These are phyloP conservation scores for Eupithecia centaureata DNA, from an alignment of 2,888 invertebrate genomes.

Conservation along the genomic window DNA sequence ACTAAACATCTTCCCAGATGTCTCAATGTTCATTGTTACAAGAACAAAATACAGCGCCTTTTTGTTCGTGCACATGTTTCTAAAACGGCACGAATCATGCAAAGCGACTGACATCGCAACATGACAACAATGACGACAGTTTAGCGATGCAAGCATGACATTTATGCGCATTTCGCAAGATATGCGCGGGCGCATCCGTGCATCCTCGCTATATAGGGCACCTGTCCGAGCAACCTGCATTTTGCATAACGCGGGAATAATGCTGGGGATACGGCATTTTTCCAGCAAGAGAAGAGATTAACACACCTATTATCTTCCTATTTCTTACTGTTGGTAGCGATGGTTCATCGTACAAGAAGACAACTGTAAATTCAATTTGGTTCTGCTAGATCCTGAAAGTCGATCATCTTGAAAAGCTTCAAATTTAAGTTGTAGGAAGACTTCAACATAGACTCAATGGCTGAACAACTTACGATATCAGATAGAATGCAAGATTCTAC, in stretches of 20 bases:
- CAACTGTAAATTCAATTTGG: not conserved
- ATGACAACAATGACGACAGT: constrained; percentile 33
- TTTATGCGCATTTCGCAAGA: constrained; percentile 32
- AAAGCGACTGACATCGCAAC: constrained; percentile 7
- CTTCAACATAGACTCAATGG: not conserved
- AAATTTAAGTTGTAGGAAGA: not conserved
- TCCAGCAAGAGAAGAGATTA: constrained; percentile 9
- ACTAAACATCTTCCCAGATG: constrained; percentile 4
- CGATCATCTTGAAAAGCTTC: not conserved
- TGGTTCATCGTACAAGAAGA: not conserved
- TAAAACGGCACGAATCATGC: constrained; percentile 23
- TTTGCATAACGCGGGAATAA: constrained; percentile 45
- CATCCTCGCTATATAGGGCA: constrained; percentile 44
- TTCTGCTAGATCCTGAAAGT: not conserved
- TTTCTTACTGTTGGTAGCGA: not conserved
- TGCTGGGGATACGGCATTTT: constrained; percentile 17
- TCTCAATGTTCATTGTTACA: constrained; percentile 3
- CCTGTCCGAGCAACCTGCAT: constrained; percentile 44
- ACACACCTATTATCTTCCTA: not conserved
- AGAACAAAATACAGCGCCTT: constrained; percentile 10
- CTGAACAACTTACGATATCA: not conserved
- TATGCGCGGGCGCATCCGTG: constrained; percentile 37
- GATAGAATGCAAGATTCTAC: not conserved
- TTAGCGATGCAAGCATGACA: constrained; percentile 34
- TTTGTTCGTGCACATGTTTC: constrained; percentile 14